Evolutionary conservation across 2,888 invertebrate species (phyloP), one percentile per base, ranked within the genome.

Genomic region (Drosophila birchii): DNA sequence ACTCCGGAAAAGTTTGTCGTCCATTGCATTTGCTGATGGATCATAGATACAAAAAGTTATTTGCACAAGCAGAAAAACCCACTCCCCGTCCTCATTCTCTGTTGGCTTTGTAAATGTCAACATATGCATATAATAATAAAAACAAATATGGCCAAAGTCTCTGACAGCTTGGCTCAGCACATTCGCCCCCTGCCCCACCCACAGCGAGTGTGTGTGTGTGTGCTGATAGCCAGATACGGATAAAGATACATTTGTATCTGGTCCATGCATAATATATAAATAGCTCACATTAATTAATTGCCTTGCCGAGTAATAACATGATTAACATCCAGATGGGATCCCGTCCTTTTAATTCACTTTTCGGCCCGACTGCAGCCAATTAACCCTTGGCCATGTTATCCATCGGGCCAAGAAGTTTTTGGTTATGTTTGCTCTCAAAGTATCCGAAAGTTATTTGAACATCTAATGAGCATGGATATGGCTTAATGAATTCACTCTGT

Each of bases 81-180:
- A 75, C 76, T 73, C 45, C 34, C 55, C 51, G 5, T 47, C 60
- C 71, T 80, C 73, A 29, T 56, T 41, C 55, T 43, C 62, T 41
- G 36, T 51, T 60, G 53, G 44, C 73, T 73, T 73, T 84, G 67
- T 82, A 87, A 84, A 84, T 84, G 88, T 85, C 88, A 84, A 88
- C 84, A 84, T 84, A 84, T 84, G 84, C 88, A 87, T 84, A 84
- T 84, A 84, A 84, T 84, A 84, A 84, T 84, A 84, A 85, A 87
- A 87, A 77, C 86, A 84, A 84, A 84, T 87, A 84, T 84, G 88
- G 64, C 84, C 71, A 82, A 82, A 78, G 64, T 74, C 82, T 74
- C 77, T 75, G 77, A 80, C 81, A 80, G 81, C 81, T 81, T 81
- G 77, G 69, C 86, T 84, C 88, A 84, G 84, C 84, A 87, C 76